These are phyloP conservation scores for Morpho helenor DNA, from an alignment of 2,888 invertebrate genomes.

Conservation along the genomic window DNA sequence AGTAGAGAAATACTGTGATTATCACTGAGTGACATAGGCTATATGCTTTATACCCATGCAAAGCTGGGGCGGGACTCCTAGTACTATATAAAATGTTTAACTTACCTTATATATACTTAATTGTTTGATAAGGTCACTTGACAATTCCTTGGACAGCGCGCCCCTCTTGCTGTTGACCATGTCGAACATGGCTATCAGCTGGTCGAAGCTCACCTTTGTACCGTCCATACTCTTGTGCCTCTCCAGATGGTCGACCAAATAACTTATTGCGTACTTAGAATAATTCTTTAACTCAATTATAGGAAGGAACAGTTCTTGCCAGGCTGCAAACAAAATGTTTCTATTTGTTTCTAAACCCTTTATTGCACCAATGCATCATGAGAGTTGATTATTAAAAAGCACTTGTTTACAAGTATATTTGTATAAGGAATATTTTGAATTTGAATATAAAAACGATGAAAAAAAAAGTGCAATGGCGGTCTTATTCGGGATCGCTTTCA, in stretches of 20 bases:
- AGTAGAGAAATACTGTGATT: too few relatives aligned
- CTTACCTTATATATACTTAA: conserved; percentile 78
- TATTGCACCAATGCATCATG: too few relatives aligned
- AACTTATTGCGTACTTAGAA: conserved; percentile 81
- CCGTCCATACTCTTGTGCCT: conserved; percentile 57
- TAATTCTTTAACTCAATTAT: conserved; percentile 85
- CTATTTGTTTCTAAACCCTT: too few relatives aligned
- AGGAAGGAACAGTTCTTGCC: conserved; percentile 87
- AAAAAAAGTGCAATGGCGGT: too few relatives aligned
- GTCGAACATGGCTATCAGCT: conserved; percentile 81
- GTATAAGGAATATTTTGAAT: too few relatives aligned
- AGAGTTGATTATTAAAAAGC: too few relatives aligned
- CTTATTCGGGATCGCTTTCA: too few relatives aligned
- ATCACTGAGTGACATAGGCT: too few relatives aligned
- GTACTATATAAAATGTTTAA: not conserved
- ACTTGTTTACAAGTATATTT: too few relatives aligned
- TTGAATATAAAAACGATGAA: too few relatives aligned
- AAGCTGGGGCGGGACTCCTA: too few relatives aligned
- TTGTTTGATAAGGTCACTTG: conserved; percentile 74
- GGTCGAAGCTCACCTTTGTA: conserved; percentile 66
- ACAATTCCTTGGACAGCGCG: conserved; percentile 74
- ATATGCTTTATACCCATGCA: too few relatives aligned
- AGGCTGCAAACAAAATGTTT: conserved; percentile 68
- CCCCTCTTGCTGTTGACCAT: conserved; percentile 78
- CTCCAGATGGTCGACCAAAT: conserved; percentile 77